Conservation (phyloP, 1,140 invertebrate species). For the Ylistrum balloti region DNA sequence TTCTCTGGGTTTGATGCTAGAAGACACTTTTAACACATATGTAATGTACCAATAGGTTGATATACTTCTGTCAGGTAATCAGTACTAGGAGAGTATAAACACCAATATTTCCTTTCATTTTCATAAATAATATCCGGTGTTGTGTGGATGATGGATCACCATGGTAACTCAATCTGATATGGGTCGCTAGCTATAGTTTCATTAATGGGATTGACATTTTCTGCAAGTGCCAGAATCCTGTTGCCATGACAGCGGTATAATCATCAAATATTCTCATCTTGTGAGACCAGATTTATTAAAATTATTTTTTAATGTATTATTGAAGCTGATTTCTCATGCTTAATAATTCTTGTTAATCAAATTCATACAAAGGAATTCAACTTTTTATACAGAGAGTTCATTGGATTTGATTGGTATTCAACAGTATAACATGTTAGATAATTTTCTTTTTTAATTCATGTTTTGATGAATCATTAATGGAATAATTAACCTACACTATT, state of each 20-base stretch:
- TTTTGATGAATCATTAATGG: conserved; percentile 10
- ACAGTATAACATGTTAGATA: too few relatives aligned
- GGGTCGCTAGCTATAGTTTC: neutral
- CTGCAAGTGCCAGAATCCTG: conserved; percentile 1
- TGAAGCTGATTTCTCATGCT: too few relatives aligned
- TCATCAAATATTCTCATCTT: neutral
- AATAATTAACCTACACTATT: neutral
- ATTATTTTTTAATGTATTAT: neutral
- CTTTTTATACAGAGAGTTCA: too few relatives aligned
- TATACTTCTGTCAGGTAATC: neutral
- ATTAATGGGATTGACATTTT: conserved; percentile 23
- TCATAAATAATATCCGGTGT: conserved; percentile 28
- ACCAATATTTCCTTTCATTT: conserved; percentile 40
- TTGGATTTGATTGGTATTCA: too few relatives aligned
- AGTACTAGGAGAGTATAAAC: neutral
- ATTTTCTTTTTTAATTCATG: too few relatives aligned
- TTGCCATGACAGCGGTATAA: neutral
- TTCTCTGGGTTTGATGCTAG: too few relatives aligned
- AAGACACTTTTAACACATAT: too few relatives aligned
- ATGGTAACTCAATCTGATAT: conserved; percentile 35
- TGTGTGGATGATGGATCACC: conserved; percentile 13
- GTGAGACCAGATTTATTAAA: neutral
- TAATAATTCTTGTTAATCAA: neutral
- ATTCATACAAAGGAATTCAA: too few relatives aligned
- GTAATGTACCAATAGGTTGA: too few relatives aligned